Evolutionary conservation across 2,797 vertebrate genomes (phyloP), one percentile per base, ranked within the genome.

Genomic region (Benthosema pterotum): DNA sequence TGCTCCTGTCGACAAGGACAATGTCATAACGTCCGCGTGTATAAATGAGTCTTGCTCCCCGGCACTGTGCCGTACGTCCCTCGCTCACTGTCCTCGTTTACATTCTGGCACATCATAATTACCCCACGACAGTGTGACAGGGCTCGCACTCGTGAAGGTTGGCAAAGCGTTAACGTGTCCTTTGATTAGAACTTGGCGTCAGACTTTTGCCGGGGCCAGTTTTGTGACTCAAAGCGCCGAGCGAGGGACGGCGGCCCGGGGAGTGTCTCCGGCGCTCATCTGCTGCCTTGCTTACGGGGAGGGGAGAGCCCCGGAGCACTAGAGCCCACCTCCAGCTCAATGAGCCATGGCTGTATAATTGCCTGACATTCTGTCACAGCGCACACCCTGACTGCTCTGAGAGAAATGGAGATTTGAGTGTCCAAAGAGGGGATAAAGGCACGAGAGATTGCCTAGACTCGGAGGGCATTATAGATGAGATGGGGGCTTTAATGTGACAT

Each of bases 281-380:
- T 79, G 72, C 78, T 69, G 55, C 68, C 66, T 80, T 86, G 86
- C 76, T 67, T 68, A 51, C 73, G 76, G 82, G 79, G 66, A 82
- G 76, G 82, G 79, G 66, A 82, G 80, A n/a, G n/a, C n/a, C 75
- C 75, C 71, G 69, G 78, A 83, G 83, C 78, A 84, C 74, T 15
- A 48, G 11, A 72, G 78, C 83, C 83, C 82, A 87, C 83, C 90
- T 89, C 85, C 79, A 79, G 84, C 83, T 88, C 86, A 87, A 87
- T 88, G 87, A 89, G 87, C 84, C 90, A 76, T 87, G 84, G 85
- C 85, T 85, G 83, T 89, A 86, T 91, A 91, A 92, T 92, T 90
- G 85, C 86, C 85, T 89, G 88, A 88, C 88, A 90, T 88, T 87
- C 87, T 89, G 89, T 90, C 88, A 87, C 84, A 77, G 82, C 83